Percentiles rank a stretch among this genome's conserved stretches.
phyloP scores from a whole-genome alignment of 2,113 vertebrate species.

The Hippoglossus stenolepis region DNA sequence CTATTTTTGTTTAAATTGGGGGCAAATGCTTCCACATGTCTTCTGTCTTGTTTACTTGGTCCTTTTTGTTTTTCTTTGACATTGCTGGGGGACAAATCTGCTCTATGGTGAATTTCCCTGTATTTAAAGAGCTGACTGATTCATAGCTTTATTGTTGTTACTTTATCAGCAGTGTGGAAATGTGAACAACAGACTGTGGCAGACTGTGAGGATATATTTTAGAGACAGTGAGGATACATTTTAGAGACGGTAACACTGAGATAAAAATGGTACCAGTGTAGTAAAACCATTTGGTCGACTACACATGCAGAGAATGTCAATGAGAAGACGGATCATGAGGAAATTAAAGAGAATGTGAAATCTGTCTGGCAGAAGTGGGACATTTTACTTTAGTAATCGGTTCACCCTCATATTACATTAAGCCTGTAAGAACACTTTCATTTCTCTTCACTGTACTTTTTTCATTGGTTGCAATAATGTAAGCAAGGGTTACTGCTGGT shows the following conservation, averaged over 20 bases:
- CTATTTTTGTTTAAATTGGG: background rate
- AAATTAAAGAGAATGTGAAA: background rate
- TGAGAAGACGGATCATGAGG: background rate
- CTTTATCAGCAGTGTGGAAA: conserved; percentile 2
- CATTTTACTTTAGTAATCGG: too few relatives aligned
- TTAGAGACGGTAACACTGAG: background rate
- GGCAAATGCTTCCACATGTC: conserved; percentile 29
- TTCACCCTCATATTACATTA: too few relatives aligned
- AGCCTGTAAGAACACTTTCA: too few relatives aligned
- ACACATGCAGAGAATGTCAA: background rate
- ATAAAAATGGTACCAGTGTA: background rate
- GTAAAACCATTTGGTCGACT: background rate
- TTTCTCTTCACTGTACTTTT: too few relatives aligned
- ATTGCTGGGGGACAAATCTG: conserved; percentile 18
- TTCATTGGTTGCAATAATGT: too few relatives aligned
- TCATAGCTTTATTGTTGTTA: conserved; percentile 15
- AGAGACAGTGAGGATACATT: background rate
- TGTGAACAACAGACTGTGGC: background rate
- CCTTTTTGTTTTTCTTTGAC: conserved; percentile 20
- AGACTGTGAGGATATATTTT: background rate
- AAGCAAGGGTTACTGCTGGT: too few relatives aligned
- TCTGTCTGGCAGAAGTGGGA: background rate
- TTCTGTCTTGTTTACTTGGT: background rate
- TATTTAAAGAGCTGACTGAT: background rate
- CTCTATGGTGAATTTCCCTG: background rate